A percentile compares a stretch with the other conserved stretches of the same genome.
Evolutionary conservation across 1,140 invertebrate species (phyloP).

Genomic region (Drosophila watanabei): DNA sequence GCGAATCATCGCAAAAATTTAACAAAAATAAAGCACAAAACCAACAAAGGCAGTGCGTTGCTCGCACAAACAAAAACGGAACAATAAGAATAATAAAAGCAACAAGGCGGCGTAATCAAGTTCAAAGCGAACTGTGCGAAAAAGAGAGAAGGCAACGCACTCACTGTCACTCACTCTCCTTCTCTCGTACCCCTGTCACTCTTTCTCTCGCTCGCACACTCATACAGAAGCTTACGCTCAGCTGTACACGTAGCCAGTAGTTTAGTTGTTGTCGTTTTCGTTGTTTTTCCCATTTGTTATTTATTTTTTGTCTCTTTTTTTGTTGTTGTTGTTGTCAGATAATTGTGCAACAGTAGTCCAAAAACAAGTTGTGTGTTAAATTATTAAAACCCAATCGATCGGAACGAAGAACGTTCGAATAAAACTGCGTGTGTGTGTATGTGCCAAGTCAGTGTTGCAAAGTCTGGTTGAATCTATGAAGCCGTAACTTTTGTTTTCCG

Average conservation of each 20-base stretch:
- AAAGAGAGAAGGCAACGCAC: slow-evolving; percentile 47
- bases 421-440: neutral
- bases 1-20: slow-evolving; percentile 9
- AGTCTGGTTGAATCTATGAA: slow-evolving; percentile 10
- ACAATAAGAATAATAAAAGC: slow-evolving; percentile 39
- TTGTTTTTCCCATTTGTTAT: slow-evolving; percentile 34
- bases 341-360: slow-evolving; percentile 69
- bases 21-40: slow-evolving; percentile 31
- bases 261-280: slow-evolving; percentile 52
- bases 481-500: slow-evolving; percentile 19
- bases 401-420: slow-evolving; percentile 16
- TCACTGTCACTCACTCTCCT: slow-evolving; percentile 16
- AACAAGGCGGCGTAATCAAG: slow-evolving; percentile 58
- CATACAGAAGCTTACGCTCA: slow-evolving; percentile 44
- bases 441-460: slow-evolving; percentile 48
- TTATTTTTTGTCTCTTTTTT: slow-evolving; percentile 28
- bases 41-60: slow-evolving; percentile 30
- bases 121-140: slow-evolving; percentile 70
- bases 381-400: slow-evolving; percentile 49
- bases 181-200: slow-evolving; percentile 53
- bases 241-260: slow-evolving; percentile 77
- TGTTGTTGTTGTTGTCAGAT: slow-evolving; percentile 33
- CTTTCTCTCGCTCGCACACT: slow-evolving; percentile 53
- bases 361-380: slow-evolving; percentile 32
- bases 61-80: slow-evolving; percentile 41